Percentiles rank a stretch among this genome's conserved stretches.
phyloP scores from a whole-genome alignment of 53 echinoderm and acorn worm species.

The Zoroaster sp. region DNA sequence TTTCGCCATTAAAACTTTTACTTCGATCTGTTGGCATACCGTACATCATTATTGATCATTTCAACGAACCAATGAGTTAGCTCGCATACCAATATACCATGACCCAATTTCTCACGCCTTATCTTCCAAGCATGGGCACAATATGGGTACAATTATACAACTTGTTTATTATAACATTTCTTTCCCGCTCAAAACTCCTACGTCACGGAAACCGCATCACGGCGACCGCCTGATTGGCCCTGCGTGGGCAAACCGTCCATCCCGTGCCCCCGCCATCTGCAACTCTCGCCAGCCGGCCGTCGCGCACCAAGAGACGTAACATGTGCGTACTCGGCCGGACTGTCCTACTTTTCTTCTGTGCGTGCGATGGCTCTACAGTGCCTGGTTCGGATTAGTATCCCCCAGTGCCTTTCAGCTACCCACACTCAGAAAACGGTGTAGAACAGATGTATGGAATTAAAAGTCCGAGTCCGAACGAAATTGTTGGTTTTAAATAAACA shows the following conservation, averaged over 20 bases:
- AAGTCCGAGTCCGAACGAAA: too few relatives aligned
- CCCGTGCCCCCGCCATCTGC: background rate
- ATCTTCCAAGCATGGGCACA: too few relatives aligned
- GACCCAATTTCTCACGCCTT: background rate
- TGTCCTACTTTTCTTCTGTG: constrained; percentile 25
- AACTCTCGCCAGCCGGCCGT: background rate
- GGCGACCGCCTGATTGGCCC: background rate
- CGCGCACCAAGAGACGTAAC: background rate
- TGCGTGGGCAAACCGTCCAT: background rate
- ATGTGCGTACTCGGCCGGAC: background rate
- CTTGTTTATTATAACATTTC: background rate
- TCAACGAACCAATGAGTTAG: too few relatives aligned
- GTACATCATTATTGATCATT: too few relatives aligned
- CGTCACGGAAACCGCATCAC: background rate
- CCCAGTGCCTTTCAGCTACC: background rate
- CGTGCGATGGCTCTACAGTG: constrained; percentile 31
- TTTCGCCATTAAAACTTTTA: too few relatives aligned
- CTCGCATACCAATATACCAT: too few relatives aligned
- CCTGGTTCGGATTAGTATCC: constrained; percentile 35
- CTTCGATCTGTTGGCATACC: too few relatives aligned
- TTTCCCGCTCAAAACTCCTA: background rate
- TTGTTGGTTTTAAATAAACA: background rate
- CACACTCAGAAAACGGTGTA: background rate
- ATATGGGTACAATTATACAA: too few relatives aligned
- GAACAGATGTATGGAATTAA: constrained; percentile 35